Base-by-base conservation (phyloP, 2,113 vertebrate species). In the Pseudopodoces humilis region DNA sequence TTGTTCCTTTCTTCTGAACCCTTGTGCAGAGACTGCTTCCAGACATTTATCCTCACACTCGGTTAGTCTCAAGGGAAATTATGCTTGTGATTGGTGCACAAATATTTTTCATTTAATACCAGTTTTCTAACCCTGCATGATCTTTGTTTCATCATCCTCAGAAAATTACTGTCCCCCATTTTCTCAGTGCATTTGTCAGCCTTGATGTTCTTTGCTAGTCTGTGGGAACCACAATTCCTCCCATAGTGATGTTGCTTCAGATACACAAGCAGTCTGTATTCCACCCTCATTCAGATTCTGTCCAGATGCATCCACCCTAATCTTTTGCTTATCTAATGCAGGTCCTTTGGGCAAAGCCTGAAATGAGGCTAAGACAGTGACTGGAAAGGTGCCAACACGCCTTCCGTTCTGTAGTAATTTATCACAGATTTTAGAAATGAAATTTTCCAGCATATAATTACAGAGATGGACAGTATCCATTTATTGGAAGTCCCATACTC, bases 271-370 rank as follows among this genome's bases (percentile, higher is more conserved):
- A 62, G 28, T 72, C 65, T 95, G 69, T 72, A 91, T 92, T 92
- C 83, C 46, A 76, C 56, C 81, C 65, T 39, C 33, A 9, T 80
- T 83, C 53, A 71, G 78, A 93, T 80, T 86, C 59, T 70, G 71
- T 80, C 90, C 76, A 86, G 68, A 67, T 92, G 68, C 80, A 70
- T 62, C 64, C 70, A 91, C 59, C n/a, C 84, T 92, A 94, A 95
- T 91, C 82, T 92, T 88, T 95, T 80, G 78, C 84, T 95, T 94
- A 88, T 94, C 91, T 79, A 77, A 65, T 89, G 75, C 75, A 88
- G 39, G 59, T 77, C 71, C 74, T 94, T 82, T 69, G 81, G 91
- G 90, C 78, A 87, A 91, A 91, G 59, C 87, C 82, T 93, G 86
- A 92, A 83, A 65, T 30, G 39, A 92, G 72, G 37, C 82, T 88